These are phyloP conservation scores for Caenorhabditis virilis DNA, from an alignment of 2,888 invertebrate genomes.

Conservation along the genomic window DNA sequence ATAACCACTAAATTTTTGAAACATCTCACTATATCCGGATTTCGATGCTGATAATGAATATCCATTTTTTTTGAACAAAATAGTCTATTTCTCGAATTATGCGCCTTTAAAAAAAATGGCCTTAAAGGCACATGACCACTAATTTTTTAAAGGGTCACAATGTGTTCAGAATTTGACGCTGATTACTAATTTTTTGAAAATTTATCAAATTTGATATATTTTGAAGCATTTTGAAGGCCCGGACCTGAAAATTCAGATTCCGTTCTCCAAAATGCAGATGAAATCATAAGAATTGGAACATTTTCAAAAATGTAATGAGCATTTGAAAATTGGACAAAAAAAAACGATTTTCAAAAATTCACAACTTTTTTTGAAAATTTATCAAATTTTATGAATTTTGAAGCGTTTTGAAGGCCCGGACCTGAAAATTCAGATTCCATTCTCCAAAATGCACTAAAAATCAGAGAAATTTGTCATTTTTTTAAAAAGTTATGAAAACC, in stretches of 20 bases:
- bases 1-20: no score
- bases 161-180: no score
- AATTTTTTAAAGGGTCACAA: no score
- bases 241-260: not conserved
- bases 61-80: no score
- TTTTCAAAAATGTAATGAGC: not conserved
- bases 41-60: no score
- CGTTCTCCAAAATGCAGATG: no score
- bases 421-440: not conserved
- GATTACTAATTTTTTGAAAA: not conserved
- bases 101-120: no score
- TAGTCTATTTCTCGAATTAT: no score
- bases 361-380: not conserved
- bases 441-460: not conserved
- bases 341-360: conserved; percentile 2
- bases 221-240: not conserved
- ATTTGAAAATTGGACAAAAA: not conserved
- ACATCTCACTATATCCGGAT: no score
- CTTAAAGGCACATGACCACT: no score
- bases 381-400: not conserved
- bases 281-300: not conserved
- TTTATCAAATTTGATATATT: not conserved
- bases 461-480: not conserved
- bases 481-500: not conserved
- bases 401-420: not conserved